Base-by-base conservation (phyloP, 2,113 vertebrate species). In the Pluvianellus socialis region DNA sequence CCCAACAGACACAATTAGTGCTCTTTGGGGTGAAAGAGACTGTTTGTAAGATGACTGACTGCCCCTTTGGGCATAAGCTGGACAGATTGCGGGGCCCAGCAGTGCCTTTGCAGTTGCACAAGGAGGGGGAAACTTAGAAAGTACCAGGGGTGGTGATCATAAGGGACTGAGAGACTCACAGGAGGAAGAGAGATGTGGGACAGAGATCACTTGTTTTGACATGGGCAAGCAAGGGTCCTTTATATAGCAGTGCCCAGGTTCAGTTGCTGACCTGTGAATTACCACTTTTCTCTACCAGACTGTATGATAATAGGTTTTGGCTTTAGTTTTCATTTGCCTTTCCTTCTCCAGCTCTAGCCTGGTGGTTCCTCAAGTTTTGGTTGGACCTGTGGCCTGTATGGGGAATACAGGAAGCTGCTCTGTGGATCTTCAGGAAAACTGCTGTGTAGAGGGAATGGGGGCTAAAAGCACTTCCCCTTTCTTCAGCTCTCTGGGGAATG, bases 321-420 rank as follows among this genome's bases (percentile, higher is more conserved):
- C 52, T 86, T 91, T 50, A 71, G 33, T 76, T 79, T 93, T 81
- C 82, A 12, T 49, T 28, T 88, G 16, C 17, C 14, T 90, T 62
- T 92, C 67, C 71, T 47, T 59, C 35, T 90, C 47, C 73, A 98
- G 98, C 82, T 98, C 44, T 98, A 98, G 81, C 42, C 62, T 66
- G 52, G 23, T 82, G 86, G 18, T 86, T 74, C 70, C 56, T 94
- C 80, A 72, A 32, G 59, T 83, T 70, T 92, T 94, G 53, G 28
- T 63, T 86, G 87, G 85, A 96, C 67, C 62, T n/a, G 52, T 76
- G 77, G 40, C 62, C 59, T 40, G 53, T 90, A 10, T 50, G 80
- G 66, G 30, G 9, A 75, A 65, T 81, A 96, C 6, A 33, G 84
- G 83, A 91, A 88, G 91, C 77, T 95, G 59, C 73, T 52, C 49